Evolutionary conservation across 2,113 vertebrate genomes (phyloP), one percentile per base, ranked within the genome.

Genomic region (Corvus hawaiiensis): DNA sequence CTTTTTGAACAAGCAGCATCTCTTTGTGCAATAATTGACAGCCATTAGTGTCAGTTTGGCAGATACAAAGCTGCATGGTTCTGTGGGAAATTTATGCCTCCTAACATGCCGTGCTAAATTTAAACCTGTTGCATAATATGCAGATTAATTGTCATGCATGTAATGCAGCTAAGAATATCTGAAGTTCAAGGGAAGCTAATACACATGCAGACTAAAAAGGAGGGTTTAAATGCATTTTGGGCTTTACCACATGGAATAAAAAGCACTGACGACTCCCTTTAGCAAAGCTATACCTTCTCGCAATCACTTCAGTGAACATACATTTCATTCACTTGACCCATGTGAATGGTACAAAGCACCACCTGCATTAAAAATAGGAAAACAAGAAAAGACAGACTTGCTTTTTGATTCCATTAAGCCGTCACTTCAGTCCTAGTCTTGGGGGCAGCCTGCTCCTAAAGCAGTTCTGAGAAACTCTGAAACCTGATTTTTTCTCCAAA

Each of bases 51-150:
- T 83, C 72, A 84, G 52, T 61, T 85, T 93, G 67, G 87, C 74
- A 91, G 72, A 68, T 64, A 85, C 56, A 73, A 76, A 66, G 55
- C 76, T 91, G 83, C 91, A 93, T n/a, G 56, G 43, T 35, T 79
- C 84, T 88, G 52, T 81, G 76, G 62, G 62, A 96, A 89, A 95
- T 92, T 72, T 96, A 88, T 91, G 74, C 87, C 84, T 96, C 84
- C 33, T 51, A 85, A 93, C 73, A 85, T 41, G 71, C 72, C 67
- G 33, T 43, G 52, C 90, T 94, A 93, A 96, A 94, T 94, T 96
- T 93, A 95, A 97, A 79, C 73, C 66, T 92, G 75, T 91, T 95
- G 94, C 84, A 95, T 95, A 96, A 96, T 80, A 87, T 91, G 82
- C 67, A 91, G 89, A 91, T 94, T 94, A 56, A 86, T 72, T 93